Base-by-base conservation (phyloP, 2,797 vertebrate species). In the Pseudomugil gertrudae region DNA sequence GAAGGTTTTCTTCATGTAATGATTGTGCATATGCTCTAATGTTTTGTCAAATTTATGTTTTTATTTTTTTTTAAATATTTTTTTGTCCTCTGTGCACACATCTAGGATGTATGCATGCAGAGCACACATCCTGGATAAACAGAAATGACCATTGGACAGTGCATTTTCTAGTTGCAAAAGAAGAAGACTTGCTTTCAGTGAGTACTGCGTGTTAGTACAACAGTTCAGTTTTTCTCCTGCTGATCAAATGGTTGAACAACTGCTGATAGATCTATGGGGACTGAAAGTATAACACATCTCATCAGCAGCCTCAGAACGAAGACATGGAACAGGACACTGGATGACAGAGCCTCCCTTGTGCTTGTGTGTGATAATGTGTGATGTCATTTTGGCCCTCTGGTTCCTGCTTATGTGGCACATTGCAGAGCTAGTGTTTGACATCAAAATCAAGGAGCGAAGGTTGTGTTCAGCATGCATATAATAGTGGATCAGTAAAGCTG, bases 401-500 rank as follows among this genome's bases (percentile, higher is more conserved):
- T 83, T 78, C 65, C 72, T 64, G 79, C 72, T 78, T 65, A 68
- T 73, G 74, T 76, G 74, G 58, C 74, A 79, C 36, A 76, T 74
- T 26, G 72, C 69, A 10, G 67, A 83, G 72, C 74, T 74, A 71
- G 76, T 68, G 75, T 66, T 76, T 40, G 27, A 57, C 67, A 38
- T 83, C 69, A 56, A 83, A 78, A 87, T 87, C 81, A 80, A 81
- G 81, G 80, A 84, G 79, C 71, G 23, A 38, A 45, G 67, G 69
- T 71, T 80, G 74, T 80, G 82, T 81, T 86, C 78, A 61, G 84
- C 81, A 85, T 87, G 80, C 78, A 85, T 80, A 87, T 79, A 76
- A 79, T 48, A 64, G 67, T 64, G 56, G 73, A 84, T 86, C 74
- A 81, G 69, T 48, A 9, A 58, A 60, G 69, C 67, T 54, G n/a